phyloP scores from a whole-genome alignment of 2,888 invertebrate genomes.

The Embidobia sp. region DNA sequence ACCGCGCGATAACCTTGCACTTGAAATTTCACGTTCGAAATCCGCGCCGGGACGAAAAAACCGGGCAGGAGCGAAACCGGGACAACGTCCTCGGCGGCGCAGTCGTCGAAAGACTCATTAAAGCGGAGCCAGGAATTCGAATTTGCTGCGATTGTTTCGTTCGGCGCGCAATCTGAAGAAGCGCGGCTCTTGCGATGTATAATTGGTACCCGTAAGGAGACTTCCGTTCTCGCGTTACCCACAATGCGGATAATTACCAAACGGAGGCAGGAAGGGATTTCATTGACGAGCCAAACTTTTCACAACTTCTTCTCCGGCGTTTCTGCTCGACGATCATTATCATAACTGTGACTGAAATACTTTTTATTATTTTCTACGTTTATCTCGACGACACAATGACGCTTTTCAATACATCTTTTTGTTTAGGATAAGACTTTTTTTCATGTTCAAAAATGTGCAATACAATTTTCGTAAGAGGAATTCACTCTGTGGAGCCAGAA shows the following conservation, averaged over 20 bases:
- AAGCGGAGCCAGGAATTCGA: conserved; percentile 10
- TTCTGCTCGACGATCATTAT: neutral
- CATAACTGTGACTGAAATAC: no score
- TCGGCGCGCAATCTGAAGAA: conserved; percentile 5
- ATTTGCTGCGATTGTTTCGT: conserved; percentile 33
- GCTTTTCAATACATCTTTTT: no score
- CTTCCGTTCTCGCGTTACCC: conserved; percentile 40
- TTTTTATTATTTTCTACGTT: no score
- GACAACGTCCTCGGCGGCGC: no score
- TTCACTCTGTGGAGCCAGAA: no score
- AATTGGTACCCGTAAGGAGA: conserved; percentile 27
- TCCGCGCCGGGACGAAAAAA: no score
- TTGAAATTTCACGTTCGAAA: neutral
- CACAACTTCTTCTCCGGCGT: neutral
- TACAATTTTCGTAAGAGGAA: no score
- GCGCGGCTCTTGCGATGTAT: conserved; percentile 16
- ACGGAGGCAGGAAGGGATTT: conserved; percentile 15
- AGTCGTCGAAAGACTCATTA: conserved; percentile 22
- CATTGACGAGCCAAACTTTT: conserved; percentile 22
- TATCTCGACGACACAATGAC: no score
- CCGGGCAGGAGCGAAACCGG: no score
- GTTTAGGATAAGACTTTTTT: no score
- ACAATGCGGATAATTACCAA: conserved; percentile 20
- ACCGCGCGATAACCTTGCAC: neutral
- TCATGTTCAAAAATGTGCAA: no score